Percentiles rank a stretch among this genome's conserved stretches.
Evolutionary conservation across 2,113 vertebrate species (phyloP).

Genomic region (Pyxicephalus adspersus): DNA sequence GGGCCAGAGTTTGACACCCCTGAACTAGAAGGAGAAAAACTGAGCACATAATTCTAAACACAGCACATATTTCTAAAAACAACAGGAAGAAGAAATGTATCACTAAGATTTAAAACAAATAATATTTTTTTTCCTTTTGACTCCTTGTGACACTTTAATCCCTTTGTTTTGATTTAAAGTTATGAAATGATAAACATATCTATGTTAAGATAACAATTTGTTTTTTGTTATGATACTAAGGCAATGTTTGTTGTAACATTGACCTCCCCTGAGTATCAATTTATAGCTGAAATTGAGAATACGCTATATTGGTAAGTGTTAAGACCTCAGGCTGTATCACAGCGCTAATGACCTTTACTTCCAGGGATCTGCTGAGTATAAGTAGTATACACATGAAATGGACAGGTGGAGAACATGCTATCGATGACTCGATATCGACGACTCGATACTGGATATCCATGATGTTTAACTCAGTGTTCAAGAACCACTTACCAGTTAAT

Average conservation of each 20-base stretch:
- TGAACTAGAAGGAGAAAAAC: no score
- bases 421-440: not conserved
- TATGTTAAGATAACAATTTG: not conserved
- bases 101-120: no score
- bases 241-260: not conserved
- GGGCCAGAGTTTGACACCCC: no score
- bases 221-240: not conserved
- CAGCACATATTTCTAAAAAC: no score
- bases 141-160: no score
- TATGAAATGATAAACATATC: not conserved
- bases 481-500: no score
- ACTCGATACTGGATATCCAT: no score
- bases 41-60: no score
- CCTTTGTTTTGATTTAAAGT: not conserved
- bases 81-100: no score
- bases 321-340: conserved; percentile 24
- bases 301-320: conserved; percentile 24
- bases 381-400: not conserved
- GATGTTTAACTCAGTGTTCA: no score
- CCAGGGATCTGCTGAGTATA: not conserved
- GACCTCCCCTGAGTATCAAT: conserved; percentile 7
- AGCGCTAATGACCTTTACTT: not conserved
- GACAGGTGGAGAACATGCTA: not conserved
- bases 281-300: conserved; percentile 14
- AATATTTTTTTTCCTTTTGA: no score